Conservation (phyloP, 2,113 vertebrate genomes). For the Holacanthus passer region DNA sequence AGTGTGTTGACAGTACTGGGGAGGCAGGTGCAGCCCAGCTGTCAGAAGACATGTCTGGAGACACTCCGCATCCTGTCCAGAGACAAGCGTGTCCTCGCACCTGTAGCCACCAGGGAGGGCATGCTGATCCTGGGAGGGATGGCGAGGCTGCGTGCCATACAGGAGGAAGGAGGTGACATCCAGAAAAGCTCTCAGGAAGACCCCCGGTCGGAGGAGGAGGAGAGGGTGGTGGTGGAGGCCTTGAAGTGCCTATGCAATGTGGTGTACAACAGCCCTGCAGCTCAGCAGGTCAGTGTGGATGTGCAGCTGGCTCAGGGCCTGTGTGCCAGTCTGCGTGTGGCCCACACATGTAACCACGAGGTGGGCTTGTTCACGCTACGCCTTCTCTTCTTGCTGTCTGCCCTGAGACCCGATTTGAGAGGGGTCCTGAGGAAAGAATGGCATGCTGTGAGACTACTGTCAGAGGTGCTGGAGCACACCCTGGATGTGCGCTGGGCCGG, state of each 20-base stretch:
- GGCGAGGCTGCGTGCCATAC: slow-evolving; percentile 82
- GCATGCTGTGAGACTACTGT: slow-evolving; percentile 90
- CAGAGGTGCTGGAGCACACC: slow-evolving; percentile 91
- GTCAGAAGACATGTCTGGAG: slow-evolving; percentile 93
- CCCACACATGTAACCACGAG: slow-evolving; percentile 85
- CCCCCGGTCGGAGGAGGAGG: slow-evolving; percentile 85
- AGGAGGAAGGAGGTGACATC: slow-evolving; percentile 40
- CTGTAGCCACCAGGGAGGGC: slow-evolving; percentile 92
- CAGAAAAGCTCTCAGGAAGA: slow-evolving; percentile 61
- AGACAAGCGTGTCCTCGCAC: slow-evolving; percentile 94
- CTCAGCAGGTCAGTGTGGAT: slow-evolving; percentile 94
- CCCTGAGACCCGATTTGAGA: slow-evolving; percentile 91
- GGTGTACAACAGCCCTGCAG: slow-evolving; percentile 93
- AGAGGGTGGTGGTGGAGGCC: slow-evolving; percentile 94
- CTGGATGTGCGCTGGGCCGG: slow-evolving; percentile 92
- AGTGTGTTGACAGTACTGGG: slow-evolving; percentile 89
- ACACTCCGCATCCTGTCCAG: slow-evolving; percentile 96
- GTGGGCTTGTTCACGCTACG: slow-evolving; percentile 96
- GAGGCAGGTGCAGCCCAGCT: slow-evolving; percentile 86
- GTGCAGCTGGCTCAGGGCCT: slow-evolving; percentile 91
- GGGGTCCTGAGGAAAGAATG: slow-evolving; percentile 87
- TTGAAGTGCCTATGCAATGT: slow-evolving; percentile 98
- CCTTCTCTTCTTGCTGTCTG: slow-evolving; percentile 95
- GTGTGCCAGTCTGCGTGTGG: slow-evolving; percentile 87
- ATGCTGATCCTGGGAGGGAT: slow-evolving; percentile 90